These are phyloP conservation scores for Eumeta japonica DNA, from an alignment of 1,140 invertebrate genomes.

Conservation along the genomic window DNA sequence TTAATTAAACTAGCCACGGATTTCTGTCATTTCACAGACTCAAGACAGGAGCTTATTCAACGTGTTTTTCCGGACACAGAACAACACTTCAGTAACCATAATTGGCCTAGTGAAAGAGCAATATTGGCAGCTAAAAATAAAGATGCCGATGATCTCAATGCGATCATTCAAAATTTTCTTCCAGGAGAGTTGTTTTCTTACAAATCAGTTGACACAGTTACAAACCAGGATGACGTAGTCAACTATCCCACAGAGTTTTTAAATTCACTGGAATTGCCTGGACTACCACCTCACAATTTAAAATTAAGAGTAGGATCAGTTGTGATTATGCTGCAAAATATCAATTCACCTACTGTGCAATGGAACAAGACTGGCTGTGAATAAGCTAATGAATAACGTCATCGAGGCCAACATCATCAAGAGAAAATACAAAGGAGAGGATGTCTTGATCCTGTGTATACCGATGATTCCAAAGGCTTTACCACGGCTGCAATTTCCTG, in stretches of 20 bases:
- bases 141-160: too few species aligned
- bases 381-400: too few species aligned
- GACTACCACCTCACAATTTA: too few species aligned
- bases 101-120: conserved; percentile 33
- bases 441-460: too few species aligned
- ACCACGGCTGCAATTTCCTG: too few species aligned
- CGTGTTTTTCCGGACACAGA: conserved; percentile 15
- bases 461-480: too few species aligned
- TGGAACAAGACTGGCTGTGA: too few species aligned
- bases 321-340: conserved; percentile 30
- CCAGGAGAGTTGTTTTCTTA: too few species aligned
- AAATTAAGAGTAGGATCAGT: conserved; percentile 24
- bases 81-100: conserved; percentile 23
- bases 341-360: conserved; percentile 41
- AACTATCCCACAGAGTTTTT: conserved; percentile 27
- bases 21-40: conserved; percentile 19
- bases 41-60: conserved; percentile 18
- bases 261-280: too few species aligned
- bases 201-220: conserved; percentile 33
- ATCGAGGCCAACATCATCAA: too few species aligned
- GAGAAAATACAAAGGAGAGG: too few species aligned
- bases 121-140: conserved; percentile 38
- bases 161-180: conserved; percentile 17
- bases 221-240: too few species aligned
- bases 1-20: conserved; percentile 16